phyloP scores from a whole-genome alignment of 2,797 vertebrate species.

The Microctenopoma lineatum region DNA sequence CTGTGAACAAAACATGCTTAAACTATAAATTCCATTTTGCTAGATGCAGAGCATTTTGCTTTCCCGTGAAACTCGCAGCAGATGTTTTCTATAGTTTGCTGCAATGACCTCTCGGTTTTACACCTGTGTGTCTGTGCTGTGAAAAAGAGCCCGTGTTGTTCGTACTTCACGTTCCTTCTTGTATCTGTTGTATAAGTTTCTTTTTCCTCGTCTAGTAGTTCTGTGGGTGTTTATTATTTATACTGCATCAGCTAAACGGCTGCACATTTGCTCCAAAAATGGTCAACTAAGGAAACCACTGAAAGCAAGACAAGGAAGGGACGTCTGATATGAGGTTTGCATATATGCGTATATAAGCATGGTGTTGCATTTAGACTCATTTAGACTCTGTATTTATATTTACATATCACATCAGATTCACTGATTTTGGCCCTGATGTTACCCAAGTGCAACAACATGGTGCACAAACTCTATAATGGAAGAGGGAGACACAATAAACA shows the following conservation, averaged over 20 bases:
- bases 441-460: no score
- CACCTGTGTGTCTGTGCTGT: neutral
- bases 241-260: neutral
- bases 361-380: neutral
- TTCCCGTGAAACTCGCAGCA: neutral
- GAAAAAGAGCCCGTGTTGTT: neutral
- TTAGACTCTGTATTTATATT: neutral
- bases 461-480: neutral
- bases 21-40: neutral
- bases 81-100: neutral
- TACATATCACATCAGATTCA: neutral
- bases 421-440: neutral
- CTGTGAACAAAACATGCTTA: neutral
- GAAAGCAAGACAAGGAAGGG: constrained; percentile 9
- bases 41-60: neutral
- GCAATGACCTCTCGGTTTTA: neutral
- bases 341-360: neutral
- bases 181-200: neutral
- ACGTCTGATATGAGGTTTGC: no score
- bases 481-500: constrained; percentile 4
- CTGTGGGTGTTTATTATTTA: constrained; percentile 17
- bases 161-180: neutral
- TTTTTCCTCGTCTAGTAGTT: constrained; percentile 9
- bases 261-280: constrained; percentile 7
- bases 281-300: constrained; percentile 8